phyloP scores from a whole-genome alignment of 2,113 vertebrate genomes.

The Ellobius talpinus region DNA sequence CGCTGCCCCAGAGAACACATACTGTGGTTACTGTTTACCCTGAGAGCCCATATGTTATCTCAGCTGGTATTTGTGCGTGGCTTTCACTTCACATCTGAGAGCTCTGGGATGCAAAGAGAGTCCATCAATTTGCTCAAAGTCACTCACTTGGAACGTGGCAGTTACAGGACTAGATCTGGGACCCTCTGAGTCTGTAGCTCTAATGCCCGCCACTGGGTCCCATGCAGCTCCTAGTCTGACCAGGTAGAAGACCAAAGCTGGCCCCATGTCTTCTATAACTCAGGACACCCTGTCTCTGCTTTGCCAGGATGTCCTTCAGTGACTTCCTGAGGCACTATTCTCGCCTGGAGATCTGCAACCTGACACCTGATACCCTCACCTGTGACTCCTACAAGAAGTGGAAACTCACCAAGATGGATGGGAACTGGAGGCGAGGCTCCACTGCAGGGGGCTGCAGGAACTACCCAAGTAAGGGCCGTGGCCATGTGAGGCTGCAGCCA shows the following conservation, averaged over 20 bases:
- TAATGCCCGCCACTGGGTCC: accelerated
- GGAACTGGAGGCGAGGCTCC: constrained; percentile 94
- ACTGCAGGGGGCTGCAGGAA: constrained; percentile 97
- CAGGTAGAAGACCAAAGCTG: not conserved
- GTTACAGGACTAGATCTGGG: not conserved
- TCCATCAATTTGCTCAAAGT: not conserved
- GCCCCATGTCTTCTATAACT: not conserved
- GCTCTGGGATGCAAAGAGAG: not conserved
- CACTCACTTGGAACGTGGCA: not conserved
- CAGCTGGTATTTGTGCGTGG: accelerated
- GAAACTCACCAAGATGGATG: constrained; percentile 93
- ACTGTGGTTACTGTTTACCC: accelerated
- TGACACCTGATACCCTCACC: constrained; percentile 94
- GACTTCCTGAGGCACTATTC: constrained; percentile 95
- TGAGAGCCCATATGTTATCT: accelerated
- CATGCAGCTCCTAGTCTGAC: accelerated
- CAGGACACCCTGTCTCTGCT: accelerated
- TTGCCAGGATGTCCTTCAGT: constrained; percentile 93
- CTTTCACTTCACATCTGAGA: not conserved
- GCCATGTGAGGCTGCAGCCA: not conserved
- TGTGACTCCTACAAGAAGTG: constrained; percentile 93
- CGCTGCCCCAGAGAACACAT: accelerated
- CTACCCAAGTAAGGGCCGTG: constrained; percentile 87
- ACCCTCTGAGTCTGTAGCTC: not conserved
- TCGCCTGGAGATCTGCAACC: constrained; percentile 95